These are phyloP conservation scores for Tridacna gigas DNA, from an alignment of 2,888 invertebrate genomes.

Conservation along the genomic window DNA sequence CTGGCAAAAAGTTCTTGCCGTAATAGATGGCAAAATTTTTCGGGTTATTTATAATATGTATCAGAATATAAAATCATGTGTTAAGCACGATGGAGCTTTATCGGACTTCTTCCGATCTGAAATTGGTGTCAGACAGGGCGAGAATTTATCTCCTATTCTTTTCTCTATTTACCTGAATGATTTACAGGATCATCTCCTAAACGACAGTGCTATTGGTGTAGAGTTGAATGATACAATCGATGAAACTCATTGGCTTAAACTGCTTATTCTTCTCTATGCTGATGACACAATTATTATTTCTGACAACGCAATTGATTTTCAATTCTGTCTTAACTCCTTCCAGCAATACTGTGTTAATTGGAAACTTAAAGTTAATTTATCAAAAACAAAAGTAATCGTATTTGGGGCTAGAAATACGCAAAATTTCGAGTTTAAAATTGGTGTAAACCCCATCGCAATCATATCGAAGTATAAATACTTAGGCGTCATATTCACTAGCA, in stretches of 20 bases:
- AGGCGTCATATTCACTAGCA: conserved; percentile 9
- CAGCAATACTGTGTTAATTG: conserved; percentile 27
- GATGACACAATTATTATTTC: conserved; percentile 43
- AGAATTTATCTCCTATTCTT: conserved; percentile 37
- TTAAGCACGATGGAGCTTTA: not conserved
- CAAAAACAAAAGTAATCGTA: conserved; percentile 16
- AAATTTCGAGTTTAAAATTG: conserved; percentile 9
- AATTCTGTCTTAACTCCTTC: conserved; percentile 18
- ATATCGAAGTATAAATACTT: conserved; percentile 21
- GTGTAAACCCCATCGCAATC: not conserved
- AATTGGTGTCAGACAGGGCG: conserved; percentile 40
- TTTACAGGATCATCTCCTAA: conserved; percentile 2
- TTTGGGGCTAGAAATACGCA: conserved; percentile 21
- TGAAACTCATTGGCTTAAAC: conserved; percentile 12
- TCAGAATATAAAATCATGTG: conserved; percentile 29
- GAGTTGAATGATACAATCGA: not conserved
- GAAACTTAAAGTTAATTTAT: conserved; percentile 21
- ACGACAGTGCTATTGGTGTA: not conserved
- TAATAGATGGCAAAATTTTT: conserved; percentile 28
- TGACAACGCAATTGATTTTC: conserved; percentile 8
- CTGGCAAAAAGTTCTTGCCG: no score
- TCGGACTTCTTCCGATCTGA: conserved; percentile 22
- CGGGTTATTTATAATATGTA: conserved; percentile 35
- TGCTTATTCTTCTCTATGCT: conserved; percentile 16
- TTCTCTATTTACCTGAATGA: conserved; percentile 44